A percentile compares a stretch with the other conserved stretches of the same genome.
Conservation (phyloP, 1,140 invertebrate species). For the Drosophila hydei region DNA sequence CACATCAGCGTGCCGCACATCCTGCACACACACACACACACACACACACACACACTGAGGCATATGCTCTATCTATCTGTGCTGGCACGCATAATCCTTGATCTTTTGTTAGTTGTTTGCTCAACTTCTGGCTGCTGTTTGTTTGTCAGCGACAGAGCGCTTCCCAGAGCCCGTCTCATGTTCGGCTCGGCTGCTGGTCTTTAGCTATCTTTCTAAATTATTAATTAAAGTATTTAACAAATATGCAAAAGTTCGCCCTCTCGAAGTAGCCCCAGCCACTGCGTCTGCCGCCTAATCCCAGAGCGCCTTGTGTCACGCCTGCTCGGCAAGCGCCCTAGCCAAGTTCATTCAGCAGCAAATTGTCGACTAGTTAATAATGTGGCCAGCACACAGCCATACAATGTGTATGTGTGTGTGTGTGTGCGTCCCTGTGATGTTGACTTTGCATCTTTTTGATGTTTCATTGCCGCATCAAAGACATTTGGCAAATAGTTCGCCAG, state of each 20-base stretch:
- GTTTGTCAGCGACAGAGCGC: constrained; percentile 33
- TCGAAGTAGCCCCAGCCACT: not conserved
- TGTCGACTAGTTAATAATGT: constrained; percentile 74
- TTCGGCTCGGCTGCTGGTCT: constrained; percentile 10
- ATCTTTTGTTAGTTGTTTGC: constrained; percentile 80
- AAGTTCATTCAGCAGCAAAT: constrained; percentile 65
- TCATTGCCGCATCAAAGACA: constrained; percentile 65
- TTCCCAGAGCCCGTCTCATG: not conserved
- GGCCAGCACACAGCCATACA: constrained; percentile 33
- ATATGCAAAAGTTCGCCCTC: constrained; percentile 74
- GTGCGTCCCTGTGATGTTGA: constrained; percentile 48
- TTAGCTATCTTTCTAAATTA: constrained; percentile 66
- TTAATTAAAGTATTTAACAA: constrained; percentile 82
- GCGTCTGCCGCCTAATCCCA: not conserved
- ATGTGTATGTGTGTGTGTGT: not conserved
- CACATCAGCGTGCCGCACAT: constrained; percentile 19
- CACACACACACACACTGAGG: constrained; percentile 8
- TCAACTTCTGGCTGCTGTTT: constrained; percentile 62
- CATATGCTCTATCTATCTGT: constrained; percentile 19
- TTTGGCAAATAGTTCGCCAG: constrained; percentile 59
- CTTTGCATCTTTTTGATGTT: constrained; percentile 76
- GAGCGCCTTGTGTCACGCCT: constrained; percentile 37
- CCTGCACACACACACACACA: constrained; percentile 27
- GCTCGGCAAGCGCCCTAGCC: constrained; percentile 12
- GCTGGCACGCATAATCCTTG: constrained; percentile 75